Conservation (phyloP, 2,113 vertebrate species). For the Andinoacara biseriatus region DNA sequence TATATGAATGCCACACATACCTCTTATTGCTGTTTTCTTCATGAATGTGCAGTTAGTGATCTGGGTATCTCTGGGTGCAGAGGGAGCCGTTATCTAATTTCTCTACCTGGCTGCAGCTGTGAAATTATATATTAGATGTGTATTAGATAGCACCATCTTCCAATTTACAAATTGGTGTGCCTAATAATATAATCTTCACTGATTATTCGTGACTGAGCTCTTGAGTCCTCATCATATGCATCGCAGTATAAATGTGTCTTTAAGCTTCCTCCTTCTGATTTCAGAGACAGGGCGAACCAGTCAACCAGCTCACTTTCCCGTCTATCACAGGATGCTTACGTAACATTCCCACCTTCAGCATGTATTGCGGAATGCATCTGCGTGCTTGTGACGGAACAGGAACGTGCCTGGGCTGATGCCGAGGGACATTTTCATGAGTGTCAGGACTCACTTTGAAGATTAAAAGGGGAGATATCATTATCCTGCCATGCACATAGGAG, state of each 20-base stretch:
- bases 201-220: constrained; percentile 24
- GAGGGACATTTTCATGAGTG: constrained; percentile 55
- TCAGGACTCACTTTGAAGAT: constrained; percentile 74
- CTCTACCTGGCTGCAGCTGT: constrained; percentile 14
- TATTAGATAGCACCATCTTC: neutral
- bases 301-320: constrained; percentile 18
- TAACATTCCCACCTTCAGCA: constrained; percentile 38
- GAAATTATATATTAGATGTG: neutral
- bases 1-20: neutral
- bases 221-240: constrained; percentile 50
- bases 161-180: constrained; percentile 44
- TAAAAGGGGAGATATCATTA: constrained; percentile 58
- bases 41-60: neutral
- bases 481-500: constrained; percentile 24
- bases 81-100: neutral
- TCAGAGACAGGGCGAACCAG: constrained; percentile 43
- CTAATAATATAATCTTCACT: constrained; percentile 49
- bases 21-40: neutral
- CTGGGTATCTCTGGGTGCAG: neutral
- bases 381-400: neutral
- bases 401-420: constrained; percentile 9
- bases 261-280: constrained; percentile 47
- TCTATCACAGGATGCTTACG: constrained; percentile 41
- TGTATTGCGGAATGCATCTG: constrained; percentile 7
- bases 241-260: constrained; percentile 36